Percentiles rank a stretch among this genome's conserved stretches.
These are phyloP conservation scores for Solenodon paradoxus DNA, from an alignment of 2,113 vertebrate genomes.

Conservation along the genomic window DNA sequence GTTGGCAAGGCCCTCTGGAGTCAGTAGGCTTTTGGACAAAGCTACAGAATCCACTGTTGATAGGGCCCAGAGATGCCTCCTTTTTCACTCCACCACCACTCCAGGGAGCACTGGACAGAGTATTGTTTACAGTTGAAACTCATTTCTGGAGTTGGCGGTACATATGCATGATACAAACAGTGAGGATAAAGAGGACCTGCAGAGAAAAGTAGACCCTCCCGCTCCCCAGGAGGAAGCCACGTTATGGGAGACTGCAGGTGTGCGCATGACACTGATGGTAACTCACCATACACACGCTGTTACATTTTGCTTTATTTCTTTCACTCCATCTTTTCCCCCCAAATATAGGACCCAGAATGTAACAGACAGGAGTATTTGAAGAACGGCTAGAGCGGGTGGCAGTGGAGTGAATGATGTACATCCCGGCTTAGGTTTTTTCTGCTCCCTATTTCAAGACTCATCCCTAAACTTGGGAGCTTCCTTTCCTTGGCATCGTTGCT, in stretches of 20 bases:
- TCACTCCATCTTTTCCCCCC: not conserved
- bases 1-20: not conserved
- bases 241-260: not conserved
- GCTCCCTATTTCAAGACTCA: not conserved
- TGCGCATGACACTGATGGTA: not conserved
- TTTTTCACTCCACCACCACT: not conserved
- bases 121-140: not conserved
- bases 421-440: not conserved
- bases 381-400: not conserved
- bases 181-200: not conserved
- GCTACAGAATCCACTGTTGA: not conserved
- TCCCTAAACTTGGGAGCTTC: not conserved
- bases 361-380: not conserved
- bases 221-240: not conserved
- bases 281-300: not conserved
- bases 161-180: not conserved
- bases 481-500: not conserved
- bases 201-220: not conserved
- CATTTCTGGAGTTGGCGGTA: not conserved
- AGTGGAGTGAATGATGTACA: too few species aligned
- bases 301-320: not conserved
- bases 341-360: not conserved
- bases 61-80: not conserved
- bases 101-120: not conserved
- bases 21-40: not conserved